Conservation (phyloP, 2,113 vertebrate species). For the Nettapus auritus region DNA sequence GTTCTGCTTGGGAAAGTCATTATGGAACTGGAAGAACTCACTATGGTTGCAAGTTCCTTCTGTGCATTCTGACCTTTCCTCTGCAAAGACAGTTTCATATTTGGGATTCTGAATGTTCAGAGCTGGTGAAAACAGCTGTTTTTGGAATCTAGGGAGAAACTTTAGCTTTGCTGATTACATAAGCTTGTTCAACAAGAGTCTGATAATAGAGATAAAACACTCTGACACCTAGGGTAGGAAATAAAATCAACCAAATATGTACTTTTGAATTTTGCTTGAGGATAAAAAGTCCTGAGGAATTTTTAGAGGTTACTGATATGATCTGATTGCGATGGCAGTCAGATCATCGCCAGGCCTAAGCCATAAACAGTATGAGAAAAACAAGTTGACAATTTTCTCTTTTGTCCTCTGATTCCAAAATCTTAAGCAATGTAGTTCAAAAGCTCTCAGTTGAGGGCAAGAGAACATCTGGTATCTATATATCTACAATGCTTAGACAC, state of each 20-base stretch:
- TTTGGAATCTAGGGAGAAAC: not conserved
- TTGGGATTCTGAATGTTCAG: not conserved
- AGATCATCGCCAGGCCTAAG: not conserved
- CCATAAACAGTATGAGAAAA: not conserved
- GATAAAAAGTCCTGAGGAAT: not conserved
- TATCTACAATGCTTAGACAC: not conserved
- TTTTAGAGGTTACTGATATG: not conserved
- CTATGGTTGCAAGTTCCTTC: not conserved
- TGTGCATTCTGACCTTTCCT: not conserved
- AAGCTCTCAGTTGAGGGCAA: not conserved
- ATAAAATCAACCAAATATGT: not conserved
- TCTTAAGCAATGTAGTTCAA: not conserved
- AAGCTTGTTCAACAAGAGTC: not conserved
- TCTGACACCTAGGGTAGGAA: not conserved
- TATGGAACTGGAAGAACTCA: not conserved
- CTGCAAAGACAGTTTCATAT: not conserved
- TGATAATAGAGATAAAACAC: not conserved
- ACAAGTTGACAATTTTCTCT: not conserved
- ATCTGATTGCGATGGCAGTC: not conserved
- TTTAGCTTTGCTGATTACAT: not conserved
- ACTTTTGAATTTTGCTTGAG: not conserved
- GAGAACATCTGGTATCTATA: accelerated
- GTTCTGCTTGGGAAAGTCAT: constrained; percentile 1
- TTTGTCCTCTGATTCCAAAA: not conserved
- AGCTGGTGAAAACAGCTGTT: not conserved